A percentile compares a stretch with the other conserved stretches of the same genome.
Conservation (phyloP, 2,888 invertebrate genomes). For the Kuschelorhynchus macadamiae region DNA sequence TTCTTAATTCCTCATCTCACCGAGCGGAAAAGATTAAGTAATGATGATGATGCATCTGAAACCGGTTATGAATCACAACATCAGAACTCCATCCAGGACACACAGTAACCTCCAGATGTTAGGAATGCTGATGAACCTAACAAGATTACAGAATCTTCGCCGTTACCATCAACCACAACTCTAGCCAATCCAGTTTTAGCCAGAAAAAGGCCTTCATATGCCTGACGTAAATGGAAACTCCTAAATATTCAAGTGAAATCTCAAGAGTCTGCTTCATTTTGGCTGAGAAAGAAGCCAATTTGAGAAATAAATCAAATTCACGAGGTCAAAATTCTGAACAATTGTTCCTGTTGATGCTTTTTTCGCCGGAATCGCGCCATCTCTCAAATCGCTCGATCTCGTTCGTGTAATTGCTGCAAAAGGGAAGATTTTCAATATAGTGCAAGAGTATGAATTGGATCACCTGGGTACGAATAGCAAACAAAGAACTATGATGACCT, state of each 20-base stretch:
- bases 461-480: not conserved
- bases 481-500: not conserved
- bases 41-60: slow-evolving; percentile 30
- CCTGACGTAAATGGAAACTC: slow-evolving; percentile 17
- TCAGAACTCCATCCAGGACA: slow-evolving; percentile 6
- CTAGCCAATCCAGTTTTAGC: not conserved
- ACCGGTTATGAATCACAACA: slow-evolving; percentile 2
- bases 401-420: not conserved
- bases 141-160: slow-evolving; percentile 6
- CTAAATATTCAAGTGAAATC: slow-evolving; percentile 15
- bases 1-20: slow-evolving; percentile 55
- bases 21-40: slow-evolving; percentile 51
- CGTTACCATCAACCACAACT: slow-evolving; percentile 13
- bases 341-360: slow-evolving; percentile 54
- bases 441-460: not conserved
- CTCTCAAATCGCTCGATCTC: slow-evolving; percentile 22
- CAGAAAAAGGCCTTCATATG: slow-evolving; percentile 4
- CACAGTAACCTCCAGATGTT: not conserved
- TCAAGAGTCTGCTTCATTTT: slow-evolving; percentile 50
- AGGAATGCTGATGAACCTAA: slow-evolving; percentile 3
- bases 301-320: slow-evolving; percentile 22
- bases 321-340: slow-evolving; percentile 12
- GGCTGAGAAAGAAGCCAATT: slow-evolving; percentile 51
- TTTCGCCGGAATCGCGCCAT: slow-evolving; percentile 49
- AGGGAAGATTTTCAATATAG: slow-evolving; percentile 3